Conservation (phyloP, 2,113 vertebrate genomes). For the Lagopus leucura region DNA sequence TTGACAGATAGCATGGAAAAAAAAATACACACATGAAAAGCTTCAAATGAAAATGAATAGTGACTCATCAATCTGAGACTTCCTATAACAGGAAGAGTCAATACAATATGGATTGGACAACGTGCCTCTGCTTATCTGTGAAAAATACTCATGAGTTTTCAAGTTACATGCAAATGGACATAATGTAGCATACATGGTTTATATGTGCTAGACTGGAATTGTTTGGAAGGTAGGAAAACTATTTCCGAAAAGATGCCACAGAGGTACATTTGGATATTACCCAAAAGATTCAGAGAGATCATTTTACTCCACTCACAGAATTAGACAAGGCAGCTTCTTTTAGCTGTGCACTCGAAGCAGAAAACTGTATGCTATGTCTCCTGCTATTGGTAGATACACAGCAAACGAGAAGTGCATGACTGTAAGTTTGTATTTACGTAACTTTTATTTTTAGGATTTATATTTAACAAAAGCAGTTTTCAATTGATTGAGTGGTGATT, state of each 20-base stretch:
- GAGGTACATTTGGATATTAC: neutral
- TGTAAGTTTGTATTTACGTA: neutral
- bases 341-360: neutral
- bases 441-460: neutral
- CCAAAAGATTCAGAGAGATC: neutral
- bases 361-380: neutral
- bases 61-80: slow-evolving; percentile 17
- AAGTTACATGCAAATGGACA: neutral
- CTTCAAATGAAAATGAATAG: slow-evolving; percentile 30
- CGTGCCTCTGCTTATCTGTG: neutral
- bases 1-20: slow-evolving; percentile 10
- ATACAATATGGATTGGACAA: neutral
- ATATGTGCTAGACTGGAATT: neutral
- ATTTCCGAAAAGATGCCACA: neutral
- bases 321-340: neutral
- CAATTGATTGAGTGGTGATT: neutral
- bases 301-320: neutral
- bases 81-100: neutral
- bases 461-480: neutral
- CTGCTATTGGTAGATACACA: neutral
- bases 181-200: neutral
- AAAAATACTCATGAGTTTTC: neutral
- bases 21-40: neutral
- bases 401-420: neutral
- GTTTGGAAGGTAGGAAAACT: neutral